Base-by-base conservation (phyloP, 2,113 vertebrate species). In the Tachuris rubrigastra region DNA sequence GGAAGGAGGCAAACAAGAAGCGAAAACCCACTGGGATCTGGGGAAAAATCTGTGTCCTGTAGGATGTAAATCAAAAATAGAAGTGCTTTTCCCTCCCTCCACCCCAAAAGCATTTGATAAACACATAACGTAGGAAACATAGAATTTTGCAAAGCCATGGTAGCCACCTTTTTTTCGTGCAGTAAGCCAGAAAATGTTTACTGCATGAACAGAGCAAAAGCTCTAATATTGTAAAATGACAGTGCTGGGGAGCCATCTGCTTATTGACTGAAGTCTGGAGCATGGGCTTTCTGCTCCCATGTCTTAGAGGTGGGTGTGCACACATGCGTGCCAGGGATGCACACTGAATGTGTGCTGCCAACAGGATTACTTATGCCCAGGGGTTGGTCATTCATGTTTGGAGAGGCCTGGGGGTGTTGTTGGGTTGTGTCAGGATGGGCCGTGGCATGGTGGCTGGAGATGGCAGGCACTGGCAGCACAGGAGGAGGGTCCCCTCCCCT, bases 181-280 rank as follows among this genome's bases (percentile, higher is more conserved):
- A 89, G 62, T 80, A 94, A 98, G 95, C 78, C 85, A 96, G 96
- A 87, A 92, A 97, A 95, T 91, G 94, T 96, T 97, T 92, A 94
- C 93, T 52, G 28, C 92, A 33, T 80, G 89, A 97, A 85, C 95
- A 93, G 95, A 95, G 94, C 97, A 97, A 89, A 90, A 95, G 89
- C 92, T 88, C 68, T 94, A 96, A 96, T 41, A 37, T 71, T 95
- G 92, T 96, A 92, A 96, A 93, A 95, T 92, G 78, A 81, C 67
- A 86, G 72, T 89, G 89, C 92, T 71, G 39, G 75, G 73, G 18
- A 87, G 81, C 96, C 97, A 92, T 95, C 96, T 95, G 97, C 87
- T 94, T 96, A 71, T 63, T 89, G 89, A 78, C 95, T 96, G 87
- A 88, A 91, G 96, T 46, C 72, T 96, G 93, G 84, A 95, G 90